phyloP scores from a whole-genome alignment of 2,797 vertebrate species.

The Crocidura indochinensis region DNA sequence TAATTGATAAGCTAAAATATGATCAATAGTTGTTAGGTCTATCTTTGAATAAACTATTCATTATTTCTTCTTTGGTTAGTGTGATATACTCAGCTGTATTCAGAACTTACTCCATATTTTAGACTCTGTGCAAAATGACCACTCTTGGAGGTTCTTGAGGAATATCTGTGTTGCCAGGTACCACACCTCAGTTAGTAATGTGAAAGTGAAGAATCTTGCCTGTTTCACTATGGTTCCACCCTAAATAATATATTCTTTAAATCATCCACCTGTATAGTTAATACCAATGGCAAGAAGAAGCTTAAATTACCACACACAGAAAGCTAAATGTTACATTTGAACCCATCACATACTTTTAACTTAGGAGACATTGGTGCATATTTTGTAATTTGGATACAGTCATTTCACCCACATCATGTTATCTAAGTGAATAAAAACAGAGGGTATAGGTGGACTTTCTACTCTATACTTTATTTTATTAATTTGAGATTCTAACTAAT shows the following conservation, averaged over 20 bases:
- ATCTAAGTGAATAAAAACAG: slow-evolving; percentile 63
- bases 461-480: slow-evolving; percentile 59
- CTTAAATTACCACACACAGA: slow-evolving; percentile 81
- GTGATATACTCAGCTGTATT: too few relatives aligned
- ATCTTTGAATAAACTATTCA: slow-evolving; percentile 11
- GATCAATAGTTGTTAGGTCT: slow-evolving; percentile 87
- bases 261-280: slow-evolving; percentile 75
- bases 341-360: slow-evolving; percentile 82
- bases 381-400: slow-evolving; percentile 71
- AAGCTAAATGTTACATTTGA: slow-evolving; percentile 85
- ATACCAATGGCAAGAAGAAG: slow-evolving; percentile 76
- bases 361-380: slow-evolving; percentile 79
- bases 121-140: too few relatives aligned
- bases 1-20: slow-evolving; percentile 89
- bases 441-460: background rate
- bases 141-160: too few relatives aligned
- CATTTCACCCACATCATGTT: slow-evolving; percentile 57
- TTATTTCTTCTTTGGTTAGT: background rate
- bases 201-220: too few relatives aligned
- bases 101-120: too few relatives aligned
- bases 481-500: slow-evolving; percentile 53
- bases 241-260: slow-evolving; percentile 89
- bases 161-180: too few relatives aligned
- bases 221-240: too few relatives aligned
- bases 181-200: too few relatives aligned